Evolutionary conservation across 2,113 vertebrate genomes (phyloP).

Genomic region (Paramisgurnus dabryanus): DNA sequence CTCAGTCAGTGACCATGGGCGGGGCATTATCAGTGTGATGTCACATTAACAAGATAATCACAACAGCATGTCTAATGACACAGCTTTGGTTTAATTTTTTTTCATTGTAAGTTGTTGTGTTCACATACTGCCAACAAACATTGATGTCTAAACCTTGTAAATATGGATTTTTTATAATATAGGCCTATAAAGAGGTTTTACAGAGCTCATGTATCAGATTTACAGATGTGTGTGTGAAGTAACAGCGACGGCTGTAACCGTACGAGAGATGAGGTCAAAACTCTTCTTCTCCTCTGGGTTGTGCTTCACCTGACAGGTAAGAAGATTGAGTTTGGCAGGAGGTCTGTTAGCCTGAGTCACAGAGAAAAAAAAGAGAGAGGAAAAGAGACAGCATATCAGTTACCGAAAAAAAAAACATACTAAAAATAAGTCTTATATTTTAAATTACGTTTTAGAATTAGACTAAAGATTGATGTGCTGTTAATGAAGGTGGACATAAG

Average conservation of each 20-base stretch:
- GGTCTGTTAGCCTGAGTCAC: constrained; percentile 88
- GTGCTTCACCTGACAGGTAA: constrained; percentile 98
- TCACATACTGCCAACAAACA: no score
- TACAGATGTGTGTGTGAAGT: constrained; percentile 2
- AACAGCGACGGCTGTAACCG: constrained; percentile 53
- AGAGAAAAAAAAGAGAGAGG: background rate
- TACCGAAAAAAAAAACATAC: constrained; percentile 2
- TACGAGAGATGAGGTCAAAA: constrained; percentile 99
- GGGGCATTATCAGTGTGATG: no score
- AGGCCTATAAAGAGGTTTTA: background rate
- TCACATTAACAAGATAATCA: no score
- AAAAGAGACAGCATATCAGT: background rate
- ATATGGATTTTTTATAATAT: no score
- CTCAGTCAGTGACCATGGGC: no score
- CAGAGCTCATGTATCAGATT: background rate
- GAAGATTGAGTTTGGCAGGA: constrained; percentile 98
- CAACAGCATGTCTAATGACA: no score
- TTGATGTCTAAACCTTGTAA: no score
- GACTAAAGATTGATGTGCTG: background rate
- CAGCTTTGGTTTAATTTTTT: no score
- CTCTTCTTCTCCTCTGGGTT: constrained; percentile 98
- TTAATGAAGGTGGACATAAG: background rate
- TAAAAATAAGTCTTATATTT: background rate
- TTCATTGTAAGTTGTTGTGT: no score
- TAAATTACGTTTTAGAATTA: no score